Percentiles rank a stretch among this genome's conserved stretches.
Conservation (phyloP, 2,797 vertebrate species). For the Craterocephalus amniculus region DNA sequence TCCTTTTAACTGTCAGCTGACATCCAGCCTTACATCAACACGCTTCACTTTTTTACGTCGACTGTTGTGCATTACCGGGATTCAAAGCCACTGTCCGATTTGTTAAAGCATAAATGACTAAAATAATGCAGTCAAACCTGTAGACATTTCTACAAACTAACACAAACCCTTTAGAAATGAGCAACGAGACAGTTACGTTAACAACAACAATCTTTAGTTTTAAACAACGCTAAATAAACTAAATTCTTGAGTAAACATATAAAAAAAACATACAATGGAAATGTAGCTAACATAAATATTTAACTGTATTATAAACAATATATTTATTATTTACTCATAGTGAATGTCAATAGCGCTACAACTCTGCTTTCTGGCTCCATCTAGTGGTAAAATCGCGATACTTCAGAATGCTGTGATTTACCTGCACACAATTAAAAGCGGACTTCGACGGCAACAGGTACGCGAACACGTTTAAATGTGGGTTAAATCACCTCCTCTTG, state of each 20-base stretch:
- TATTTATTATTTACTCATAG: no score
- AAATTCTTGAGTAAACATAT: no score
- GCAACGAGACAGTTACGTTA: neutral
- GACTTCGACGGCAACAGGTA: neutral
- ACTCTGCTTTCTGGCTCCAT: slow-evolving; percentile 4
- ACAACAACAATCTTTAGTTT: no score
- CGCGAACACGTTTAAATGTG: no score
- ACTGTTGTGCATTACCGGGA: neutral
- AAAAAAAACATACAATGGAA: no score
- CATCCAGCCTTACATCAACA: neutral
- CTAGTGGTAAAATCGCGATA: slow-evolving; percentile 27
- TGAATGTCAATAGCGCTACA: no score
- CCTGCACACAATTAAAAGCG: accelerated
- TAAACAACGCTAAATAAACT: no score
- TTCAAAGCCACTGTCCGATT: neutral
- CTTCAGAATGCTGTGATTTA: slow-evolving; percentile 26
- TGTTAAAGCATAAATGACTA: neutral
- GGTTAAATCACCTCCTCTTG: accelerated
- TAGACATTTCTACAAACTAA: no score
- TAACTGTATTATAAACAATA: no score
- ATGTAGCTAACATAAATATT: no score
- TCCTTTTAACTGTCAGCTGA: slow-evolving; percentile 34
- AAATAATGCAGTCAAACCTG: neutral
- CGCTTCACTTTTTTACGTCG: neutral
- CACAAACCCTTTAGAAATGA: neutral